Conservation (phyloP, 1,140 invertebrate species). For the Drosophila seguyi region DNA sequence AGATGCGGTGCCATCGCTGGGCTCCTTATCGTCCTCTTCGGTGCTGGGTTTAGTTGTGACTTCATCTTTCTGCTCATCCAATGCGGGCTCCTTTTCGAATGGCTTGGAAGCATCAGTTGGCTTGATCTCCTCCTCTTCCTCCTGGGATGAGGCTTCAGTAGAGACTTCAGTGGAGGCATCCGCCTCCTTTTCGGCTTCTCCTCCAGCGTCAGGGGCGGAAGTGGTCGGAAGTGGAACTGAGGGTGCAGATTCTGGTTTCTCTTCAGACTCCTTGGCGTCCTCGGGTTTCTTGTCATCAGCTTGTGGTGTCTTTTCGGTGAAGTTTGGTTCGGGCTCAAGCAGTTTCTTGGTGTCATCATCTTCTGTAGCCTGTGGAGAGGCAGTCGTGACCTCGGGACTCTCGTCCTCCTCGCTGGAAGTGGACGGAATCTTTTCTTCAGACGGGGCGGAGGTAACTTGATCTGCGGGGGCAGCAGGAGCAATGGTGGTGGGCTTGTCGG, state of each 20-base stretch:
- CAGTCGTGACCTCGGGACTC: conserved; percentile 25
- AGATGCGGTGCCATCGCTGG: conserved; percentile 19
- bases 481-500: conserved; percentile 29
- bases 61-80: conserved; percentile 19
- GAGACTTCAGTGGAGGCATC: conserved; percentile 13
- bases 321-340: not conserved
- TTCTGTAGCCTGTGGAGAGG: conserved; percentile 21
- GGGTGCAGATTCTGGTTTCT: conserved; percentile 30
- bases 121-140: conserved; percentile 25
- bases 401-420: conserved; percentile 40
- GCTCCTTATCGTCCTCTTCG: conserved; percentile 8
- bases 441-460: conserved; percentile 13
- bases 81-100: conserved; percentile 23
- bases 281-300: conserved; percentile 32
- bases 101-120: conserved; percentile 18
- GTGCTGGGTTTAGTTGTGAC: not conserved
- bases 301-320: conserved; percentile 21
- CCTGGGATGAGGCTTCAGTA: conserved; percentile 19
- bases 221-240: conserved; percentile 22
- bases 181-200: conserved; percentile 29
- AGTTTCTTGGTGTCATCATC: conserved; percentile 29
- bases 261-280: conserved; percentile 18
- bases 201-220: conserved; percentile 33
- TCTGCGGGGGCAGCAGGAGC: conserved; percentile 25
- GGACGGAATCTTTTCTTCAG: conserved; percentile 33